Percentiles rank a stretch among this genome's conserved stretches.
These are phyloP conservation scores for Drosophila arawakana DNA, from an alignment of 1,140 invertebrate species.

Conservation along the genomic window DNA sequence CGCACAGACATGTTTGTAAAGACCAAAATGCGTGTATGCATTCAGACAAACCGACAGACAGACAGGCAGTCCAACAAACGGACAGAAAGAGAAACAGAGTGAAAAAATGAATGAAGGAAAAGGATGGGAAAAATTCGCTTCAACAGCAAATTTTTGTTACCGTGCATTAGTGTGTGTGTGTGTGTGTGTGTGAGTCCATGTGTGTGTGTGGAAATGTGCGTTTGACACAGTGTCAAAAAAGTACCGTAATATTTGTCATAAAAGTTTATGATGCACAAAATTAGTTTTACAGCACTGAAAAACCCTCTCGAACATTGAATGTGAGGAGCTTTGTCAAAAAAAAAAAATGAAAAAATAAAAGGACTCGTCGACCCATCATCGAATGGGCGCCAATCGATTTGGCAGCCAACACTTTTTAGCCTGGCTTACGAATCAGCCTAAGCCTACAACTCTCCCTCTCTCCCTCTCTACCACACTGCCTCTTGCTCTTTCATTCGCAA, in stretches of 20 bases:
- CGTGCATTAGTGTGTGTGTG: slow-evolving; percentile 10
- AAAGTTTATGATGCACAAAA: slow-evolving; percentile 80
- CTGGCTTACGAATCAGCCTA: slow-evolving; percentile 4
- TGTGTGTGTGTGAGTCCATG: slow-evolving; percentile 1
- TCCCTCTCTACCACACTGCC: neutral
- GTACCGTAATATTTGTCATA: slow-evolving; percentile 78
- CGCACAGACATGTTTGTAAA: slow-evolving; percentile 7
- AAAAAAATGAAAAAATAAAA: neutral
- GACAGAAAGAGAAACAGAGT: neutral
- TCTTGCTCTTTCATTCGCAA: neutral
- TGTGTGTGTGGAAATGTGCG: slow-evolving; percentile 46
- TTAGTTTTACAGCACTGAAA: slow-evolving; percentile 77
- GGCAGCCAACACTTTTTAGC: slow-evolving; percentile 28
- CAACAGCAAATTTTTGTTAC: slow-evolving; percentile 53
- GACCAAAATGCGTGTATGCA: slow-evolving; percentile 17
- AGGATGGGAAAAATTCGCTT: slow-evolving; percentile 57
- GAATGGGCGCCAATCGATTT: slow-evolving; percentile 41
- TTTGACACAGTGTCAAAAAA: slow-evolving; percentile 77
- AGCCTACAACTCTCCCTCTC: neutral
- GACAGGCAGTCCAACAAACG: neutral
- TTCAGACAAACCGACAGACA: slow-evolving; percentile 17
- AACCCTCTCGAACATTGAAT: slow-evolving; percentile 22
- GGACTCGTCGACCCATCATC: slow-evolving; percentile 19
- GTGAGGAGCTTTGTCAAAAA: slow-evolving; percentile 15
- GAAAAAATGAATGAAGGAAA: neutral